phyloP scores from a whole-genome alignment of 2,797 vertebrate genomes.

The Sebastiscus albofasciatus region DNA sequence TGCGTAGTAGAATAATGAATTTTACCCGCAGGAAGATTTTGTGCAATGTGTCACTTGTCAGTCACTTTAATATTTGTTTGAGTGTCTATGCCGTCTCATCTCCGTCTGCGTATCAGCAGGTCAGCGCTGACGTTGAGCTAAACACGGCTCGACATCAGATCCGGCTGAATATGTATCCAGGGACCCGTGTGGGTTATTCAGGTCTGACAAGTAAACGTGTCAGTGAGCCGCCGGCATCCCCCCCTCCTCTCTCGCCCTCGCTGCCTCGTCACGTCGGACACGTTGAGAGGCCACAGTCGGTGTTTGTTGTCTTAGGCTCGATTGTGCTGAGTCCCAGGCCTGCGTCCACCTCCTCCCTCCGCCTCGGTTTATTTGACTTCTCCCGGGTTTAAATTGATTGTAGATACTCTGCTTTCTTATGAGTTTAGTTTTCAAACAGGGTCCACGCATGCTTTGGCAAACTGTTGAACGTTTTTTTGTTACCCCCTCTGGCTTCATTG shows the following conservation, averaged over 20 bases:
- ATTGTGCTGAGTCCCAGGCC: conserved; percentile 45
- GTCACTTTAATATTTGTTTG: neutral
- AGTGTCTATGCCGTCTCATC: neutral
- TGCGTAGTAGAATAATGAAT: too few relatives aligned
- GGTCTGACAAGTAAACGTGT: conserved; percentile 31
- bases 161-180: neutral
- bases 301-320: conserved; percentile 69
- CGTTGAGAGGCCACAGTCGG: conserved; percentile 22
- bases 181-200: neutral
- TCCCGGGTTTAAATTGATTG: conserved; percentile 60
- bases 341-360: conserved; percentile 29
- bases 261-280: conserved; percentile 24
- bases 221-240: conserved; percentile 3
- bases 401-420: conserved; percentile 56
- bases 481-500: neutral
- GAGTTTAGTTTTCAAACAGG: conserved; percentile 60
- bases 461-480: conserved; percentile 28
- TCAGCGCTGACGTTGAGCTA: neutral
- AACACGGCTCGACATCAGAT: conserved; percentile 4
- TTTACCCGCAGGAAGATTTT: neutral
- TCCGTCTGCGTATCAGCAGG: neutral
- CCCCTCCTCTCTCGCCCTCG: neutral
- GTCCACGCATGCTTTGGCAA: conserved; percentile 16
- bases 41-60: neutral
- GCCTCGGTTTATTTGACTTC: conserved; percentile 71